Conservation (phyloP, 30 jellyfish, hydroid and myxozoan genomes). For the Pelagia noctiluca region DNA sequence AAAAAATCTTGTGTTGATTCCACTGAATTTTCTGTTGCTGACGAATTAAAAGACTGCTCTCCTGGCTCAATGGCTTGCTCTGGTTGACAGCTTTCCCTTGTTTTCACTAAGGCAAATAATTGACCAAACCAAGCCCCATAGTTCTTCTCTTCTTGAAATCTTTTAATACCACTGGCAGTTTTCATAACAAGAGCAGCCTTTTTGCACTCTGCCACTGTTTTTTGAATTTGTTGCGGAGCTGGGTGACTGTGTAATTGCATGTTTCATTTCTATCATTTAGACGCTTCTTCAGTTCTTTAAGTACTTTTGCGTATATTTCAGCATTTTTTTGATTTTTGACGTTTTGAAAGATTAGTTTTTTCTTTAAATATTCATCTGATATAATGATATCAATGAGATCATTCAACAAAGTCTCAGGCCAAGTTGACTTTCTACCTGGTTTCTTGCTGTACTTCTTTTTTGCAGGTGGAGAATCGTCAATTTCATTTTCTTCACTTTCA, state of each 20-base stretch:
- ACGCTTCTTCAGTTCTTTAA: conserved; percentile 32
- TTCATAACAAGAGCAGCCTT: conserved; percentile 63
- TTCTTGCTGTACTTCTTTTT: conserved; percentile 22
- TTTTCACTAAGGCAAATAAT: conserved; percentile 52
- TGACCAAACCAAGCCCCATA: conserved; percentile 70
- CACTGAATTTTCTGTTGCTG: conserved; percentile 26
- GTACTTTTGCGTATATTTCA: conserved; percentile 36
- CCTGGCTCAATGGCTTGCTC: conserved; percentile 71
- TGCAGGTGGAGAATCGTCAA: neutral
- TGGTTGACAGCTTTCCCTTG: conserved; percentile 71
- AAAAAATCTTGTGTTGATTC: conserved; percentile 48
- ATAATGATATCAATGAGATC: conserved; percentile 58
- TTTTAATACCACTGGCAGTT: conserved; percentile 60
- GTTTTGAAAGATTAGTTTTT: conserved; percentile 50
- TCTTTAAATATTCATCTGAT: conserved; percentile 37
- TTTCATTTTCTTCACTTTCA: neutral
- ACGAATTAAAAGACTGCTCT: conserved; percentile 34
- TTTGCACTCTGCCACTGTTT: conserved; percentile 62
- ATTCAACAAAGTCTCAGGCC: conserved; percentile 37
- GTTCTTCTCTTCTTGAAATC: conserved; percentile 64
- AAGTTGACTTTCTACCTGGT: conserved; percentile 52
- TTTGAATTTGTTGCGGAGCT: conserved; percentile 53
- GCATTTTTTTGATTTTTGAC: conserved; percentile 42
- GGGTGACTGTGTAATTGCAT: conserved; percentile 65
- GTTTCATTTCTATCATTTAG: conserved; percentile 48